Percentiles rank a stretch among this genome's conserved stretches.
Evolutionary conservation across 2,113 vertebrate genomes (phyloP).

Genomic region (Hypanus sabinus): DNA sequence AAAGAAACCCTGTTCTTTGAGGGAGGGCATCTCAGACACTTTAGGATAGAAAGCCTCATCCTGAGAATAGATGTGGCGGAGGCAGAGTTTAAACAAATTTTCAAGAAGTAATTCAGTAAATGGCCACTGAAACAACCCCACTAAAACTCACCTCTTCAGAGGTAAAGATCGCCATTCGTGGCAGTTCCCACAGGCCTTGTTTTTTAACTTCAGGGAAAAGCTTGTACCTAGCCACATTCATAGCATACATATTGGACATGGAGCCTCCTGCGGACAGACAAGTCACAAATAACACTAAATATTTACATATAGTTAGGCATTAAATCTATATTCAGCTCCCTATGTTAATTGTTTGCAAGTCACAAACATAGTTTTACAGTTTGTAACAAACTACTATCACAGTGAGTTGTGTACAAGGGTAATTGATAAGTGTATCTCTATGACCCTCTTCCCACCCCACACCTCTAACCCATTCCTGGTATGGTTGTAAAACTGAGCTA

Average conservation of each 20-base stretch:
- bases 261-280: conserved; percentile 59
- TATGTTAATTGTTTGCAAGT: background rate
- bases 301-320: too few species aligned
- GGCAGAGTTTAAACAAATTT: background rate
- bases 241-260: conserved; percentile 70
- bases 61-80: too few species aligned
- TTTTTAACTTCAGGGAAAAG: conserved; percentile 62
- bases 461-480: too few species aligned
- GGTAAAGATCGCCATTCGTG: conserved; percentile 61
- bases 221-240: conserved; percentile 66
- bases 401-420: background rate
- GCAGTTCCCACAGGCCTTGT: conserved; percentile 55
- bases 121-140: background rate
- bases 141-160: conserved; percentile 55
- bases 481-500: too few species aligned
- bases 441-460: too few species aligned
- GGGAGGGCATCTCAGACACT: too few species aligned
- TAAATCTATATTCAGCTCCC: background rate
- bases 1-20: too few species aligned
- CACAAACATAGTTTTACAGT: background rate
- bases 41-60: too few species aligned
- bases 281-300: conserved; percentile 1
- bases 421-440: too few species aligned
- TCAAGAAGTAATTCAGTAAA: background rate
- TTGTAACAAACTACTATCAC: background rate